Evolutionary conservation across 2,113 vertebrate species (phyloP), one percentile per base, ranked within the genome.

Genomic region (Podarcis raffonei): DNA sequence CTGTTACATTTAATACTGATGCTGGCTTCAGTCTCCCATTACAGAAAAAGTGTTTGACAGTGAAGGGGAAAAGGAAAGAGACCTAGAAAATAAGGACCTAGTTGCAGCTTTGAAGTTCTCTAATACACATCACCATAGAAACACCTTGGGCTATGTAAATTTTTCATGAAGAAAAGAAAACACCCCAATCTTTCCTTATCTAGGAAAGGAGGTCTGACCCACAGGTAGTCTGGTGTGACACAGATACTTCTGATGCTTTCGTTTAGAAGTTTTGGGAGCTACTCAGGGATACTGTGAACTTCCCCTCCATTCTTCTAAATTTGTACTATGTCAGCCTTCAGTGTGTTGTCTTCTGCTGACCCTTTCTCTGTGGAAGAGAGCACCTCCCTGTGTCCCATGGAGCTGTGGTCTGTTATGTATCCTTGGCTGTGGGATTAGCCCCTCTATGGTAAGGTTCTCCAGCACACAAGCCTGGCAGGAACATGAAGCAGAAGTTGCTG

Each of bases 121-220:
- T 92, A 94, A 95, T 96, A 94, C 62, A 35, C 69, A 35, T 96
- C 90, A 86, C 93, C 37, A 15, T 96, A 94, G 90, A 90, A 93
- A 94, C 95, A 87, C 90, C 93, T 93, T 90, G 89, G 94, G 75
- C 37, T 77, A 95, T 90, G 86, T 91, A 92, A 93, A 94, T 94
- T 88, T 87, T 69, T 89, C 87, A 90, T 92, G 83, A 93, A 88
- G 92, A 95, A 86, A 62, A 94, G 89, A 87, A 53, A 53, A 53
- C 9, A 16, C n/a, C 57, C 69, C 12, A 75, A 92, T 93, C 87
- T 96, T 89, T 92, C 90, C 87, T 89, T 68, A 94, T 95, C 93
- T 94, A 93, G 92, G 83, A 35, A 90, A 91, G 86, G 91, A 95
- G 85, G 91, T 94, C 91, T 96, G 95, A 93, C 93, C 92, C 91